Base-by-base conservation (phyloP, 2,797 vertebrate genomes). In the Anguilla megastoma region DNA sequence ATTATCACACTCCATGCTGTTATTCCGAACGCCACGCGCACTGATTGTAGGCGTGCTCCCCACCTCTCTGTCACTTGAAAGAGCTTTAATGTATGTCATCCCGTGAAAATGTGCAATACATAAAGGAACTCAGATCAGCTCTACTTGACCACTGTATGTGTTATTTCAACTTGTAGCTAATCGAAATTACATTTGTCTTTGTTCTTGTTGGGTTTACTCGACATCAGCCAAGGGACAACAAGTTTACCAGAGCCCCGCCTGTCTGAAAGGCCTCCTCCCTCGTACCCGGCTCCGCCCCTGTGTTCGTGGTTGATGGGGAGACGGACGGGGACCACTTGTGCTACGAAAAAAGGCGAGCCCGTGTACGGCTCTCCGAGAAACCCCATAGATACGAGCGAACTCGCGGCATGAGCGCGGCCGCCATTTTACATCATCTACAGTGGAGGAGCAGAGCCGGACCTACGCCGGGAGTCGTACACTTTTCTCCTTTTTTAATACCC, bases 401-500 rank as follows among this genome's bases (percentile, higher is more conserved):
- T 93, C 92, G 93, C 96, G 96, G 95, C 96, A 96, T 96, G 95
- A 97, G 94, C 94, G 89, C 94, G 94, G 96, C 95, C 96, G 96
- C 97, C 97, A 97, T 97, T 97, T 97, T 97, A 96, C 95, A 95
- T 95, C 94, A 95, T 95, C 94, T 92, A 95, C 96, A 96, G 95
- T 94, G 92, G 95, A 96, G 95, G 96, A 96, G 95, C 93, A 88
- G 94, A 92, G 93, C 92, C 94, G 85, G 91, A 94, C 83, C 66
- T 89, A 36, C 88, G 79, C 90, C 91, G 93, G 92, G 91, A 91
- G 90, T 88, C 86, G 88, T 86, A 66, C 52, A 89, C 74, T 82
- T 88, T 92, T 91, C 76, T 63, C 89, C 88, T 87, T 87, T 88
- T 86, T 86, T 90, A 92, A 71, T 85, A 88, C 88, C 86, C 87